Evolutionary conservation across 1,140 invertebrate genomes (phyloP).

Genomic region (Heliothis virescens): DNA sequence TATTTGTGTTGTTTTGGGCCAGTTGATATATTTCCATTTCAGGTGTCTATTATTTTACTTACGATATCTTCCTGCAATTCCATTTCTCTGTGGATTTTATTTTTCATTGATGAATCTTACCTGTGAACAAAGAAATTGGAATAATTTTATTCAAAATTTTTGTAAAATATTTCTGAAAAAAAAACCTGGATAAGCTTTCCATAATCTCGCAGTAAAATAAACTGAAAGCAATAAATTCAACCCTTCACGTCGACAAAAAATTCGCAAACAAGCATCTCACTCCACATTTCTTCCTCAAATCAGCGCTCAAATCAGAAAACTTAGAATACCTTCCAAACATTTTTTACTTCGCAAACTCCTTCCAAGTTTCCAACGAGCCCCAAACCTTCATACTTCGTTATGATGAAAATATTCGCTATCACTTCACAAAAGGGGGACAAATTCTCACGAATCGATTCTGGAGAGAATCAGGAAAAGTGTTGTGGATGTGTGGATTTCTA

Average conservation of each 20-base stretch:
- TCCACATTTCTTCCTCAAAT: conserved; percentile 29
- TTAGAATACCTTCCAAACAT: conserved; percentile 35
- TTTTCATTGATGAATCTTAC: not conserved
- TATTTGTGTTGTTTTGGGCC: not conserved
- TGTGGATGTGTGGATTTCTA: not conserved
- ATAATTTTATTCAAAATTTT: not conserved
- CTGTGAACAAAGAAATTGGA: conserved; percentile 16
- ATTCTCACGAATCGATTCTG: conserved; percentile 5
- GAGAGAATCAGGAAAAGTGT: not conserved
- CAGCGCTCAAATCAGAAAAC: conserved; percentile 33
- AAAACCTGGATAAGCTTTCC: too few species aligned
- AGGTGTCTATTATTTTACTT: too few species aligned
- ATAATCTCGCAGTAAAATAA: too few species aligned
- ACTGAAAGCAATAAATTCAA: not conserved
- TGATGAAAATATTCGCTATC: conserved; percentile 28
- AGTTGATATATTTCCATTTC: not conserved
- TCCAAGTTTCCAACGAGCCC: conserved; percentile 24
- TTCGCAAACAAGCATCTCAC: conserved; percentile 11
- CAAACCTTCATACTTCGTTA: conserved; percentile 30
- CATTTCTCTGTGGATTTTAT: too few species aligned
- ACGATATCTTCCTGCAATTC: too few species aligned
- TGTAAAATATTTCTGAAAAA: too few species aligned
- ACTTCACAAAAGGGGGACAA: conserved; percentile 15
- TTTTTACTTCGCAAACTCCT: conserved; percentile 37
- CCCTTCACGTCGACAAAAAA: conserved; percentile 4